phyloP scores from a whole-genome alignment of 1,140 invertebrate species.

The Solenopsis fugax region DNA sequence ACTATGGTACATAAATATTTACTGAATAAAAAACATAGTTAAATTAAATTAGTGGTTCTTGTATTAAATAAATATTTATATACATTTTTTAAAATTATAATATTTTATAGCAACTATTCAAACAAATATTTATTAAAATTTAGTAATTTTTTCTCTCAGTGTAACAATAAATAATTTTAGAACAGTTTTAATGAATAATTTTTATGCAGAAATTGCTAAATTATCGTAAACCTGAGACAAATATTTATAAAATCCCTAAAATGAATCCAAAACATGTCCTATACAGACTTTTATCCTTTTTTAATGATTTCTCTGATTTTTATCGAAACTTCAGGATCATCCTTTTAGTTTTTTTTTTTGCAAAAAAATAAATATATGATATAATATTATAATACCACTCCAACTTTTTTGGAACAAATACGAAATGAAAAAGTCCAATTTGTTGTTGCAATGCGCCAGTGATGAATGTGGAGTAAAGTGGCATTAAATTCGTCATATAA shows the following conservation, averaged over 20 bases:
- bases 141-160: not conserved
- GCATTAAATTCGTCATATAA: conserved; percentile 7
- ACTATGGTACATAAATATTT: too few species aligned
- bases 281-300: not conserved
- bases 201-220: not conserved
- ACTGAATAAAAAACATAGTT: too few species aligned
- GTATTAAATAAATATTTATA: too few species aligned
- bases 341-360: not conserved
- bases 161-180: not conserved
- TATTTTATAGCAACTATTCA: too few species aligned
- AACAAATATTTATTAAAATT: too few species aligned
- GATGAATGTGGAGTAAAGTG: not conserved
- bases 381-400: not conserved
- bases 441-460: not conserved
- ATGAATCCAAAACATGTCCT: not conserved
- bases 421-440: not conserved
- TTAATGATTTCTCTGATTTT: not conserved
- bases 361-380: not conserved
- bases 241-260: not conserved
- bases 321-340: not conserved
- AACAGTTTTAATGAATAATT: not conserved
- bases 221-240: not conserved
- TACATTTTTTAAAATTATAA: too few species aligned
- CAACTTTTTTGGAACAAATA: not conserved
- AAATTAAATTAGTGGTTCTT: too few species aligned